Percentiles rank a stretch among this genome's conserved stretches.
Evolutionary conservation across 37 sponge, comb jelly and placozoan genomes (phyloP).

Genomic region (Haliclona indistincta): DNA sequence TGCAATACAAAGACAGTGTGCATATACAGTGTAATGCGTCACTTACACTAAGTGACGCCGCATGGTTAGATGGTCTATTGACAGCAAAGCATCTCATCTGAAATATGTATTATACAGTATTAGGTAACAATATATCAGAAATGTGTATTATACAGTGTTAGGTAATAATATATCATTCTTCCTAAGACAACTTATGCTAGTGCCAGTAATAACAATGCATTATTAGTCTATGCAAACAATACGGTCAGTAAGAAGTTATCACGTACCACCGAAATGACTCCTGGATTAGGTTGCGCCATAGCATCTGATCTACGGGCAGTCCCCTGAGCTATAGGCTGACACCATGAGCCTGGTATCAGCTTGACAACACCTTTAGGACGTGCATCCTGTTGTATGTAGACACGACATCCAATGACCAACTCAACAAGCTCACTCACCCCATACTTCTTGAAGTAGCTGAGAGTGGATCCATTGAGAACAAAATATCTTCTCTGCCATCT

Average conservation of each 20-base stretch:
- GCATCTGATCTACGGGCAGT: slow-evolving; percentile 49
- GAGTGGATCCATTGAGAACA: slow-evolving; percentile 56
- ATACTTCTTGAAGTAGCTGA: slow-evolving; percentile 82
- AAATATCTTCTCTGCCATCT: slow-evolving; percentile 82
- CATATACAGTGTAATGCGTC: neutral
- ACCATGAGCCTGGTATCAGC: slow-evolving; percentile 53
- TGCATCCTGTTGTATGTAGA: slow-evolving; percentile 44
- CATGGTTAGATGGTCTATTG: slow-evolving; percentile 64
- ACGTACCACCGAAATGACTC: slow-evolving; percentile 63
- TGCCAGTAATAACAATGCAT: too few species aligned
- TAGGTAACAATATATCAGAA: neutral
- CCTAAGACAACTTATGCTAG: too few species aligned
- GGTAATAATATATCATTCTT: neutral
- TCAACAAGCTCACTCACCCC: slow-evolving; percentile 35
- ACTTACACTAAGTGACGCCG: slow-evolving; percentile 62
- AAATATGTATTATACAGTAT: neutral
- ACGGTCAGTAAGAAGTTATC: too few species aligned
- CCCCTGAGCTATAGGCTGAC: slow-evolving; percentile 39
- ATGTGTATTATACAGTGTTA: neutral
- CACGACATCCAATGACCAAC: neutral
- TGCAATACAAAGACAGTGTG: neutral
- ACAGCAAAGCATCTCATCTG: slow-evolving; percentile 62
- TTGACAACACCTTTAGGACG: slow-evolving; percentile 52
- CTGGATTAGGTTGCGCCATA: slow-evolving; percentile 10
- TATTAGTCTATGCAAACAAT: too few species aligned